Base-by-base conservation (phyloP, 2,113 vertebrate genomes). In the Odobenus rosmarus region DNA sequence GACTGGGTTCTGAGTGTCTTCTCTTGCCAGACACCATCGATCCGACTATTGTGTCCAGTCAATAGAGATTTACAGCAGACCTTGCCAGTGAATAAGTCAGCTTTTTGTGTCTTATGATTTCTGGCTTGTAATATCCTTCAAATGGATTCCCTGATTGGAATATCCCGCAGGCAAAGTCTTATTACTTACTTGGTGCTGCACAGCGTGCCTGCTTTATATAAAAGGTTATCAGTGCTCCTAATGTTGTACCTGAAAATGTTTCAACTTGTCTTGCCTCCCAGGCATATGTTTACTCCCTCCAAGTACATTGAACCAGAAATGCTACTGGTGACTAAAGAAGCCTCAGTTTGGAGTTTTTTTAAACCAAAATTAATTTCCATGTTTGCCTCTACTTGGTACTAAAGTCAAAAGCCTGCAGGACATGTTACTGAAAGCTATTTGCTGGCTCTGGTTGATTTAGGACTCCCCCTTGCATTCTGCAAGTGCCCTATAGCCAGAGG, bases 1-100 rank as follows among this genome's bases (percentile, higher is more conserved):
- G 31, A 59, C 57, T 0, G 59, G 36, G 55, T 96, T 97, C 79
- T 59, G 31, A 7, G 86, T 0, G 1, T 55, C 81, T 97, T 96
- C 95, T 97, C 87, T 92, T 88, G n/a, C 93, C 81, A 93, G 92
- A 98, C 93, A n/a, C 26, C 95, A 98, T 96, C 53, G 97, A 98
- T 97, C 87, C 69, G n/a, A 82, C 72, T 81, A 67, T 42, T 87
- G 85, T 97, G 39, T 90, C 92, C 46, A 24, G 95, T 97, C 98
- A 96, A 97, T 97, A 98, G 97, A 97, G 92, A 87, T 96, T 95
- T 95, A 96, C 64, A 19, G 71, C 84, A 93, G 76, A 26, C 39
- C 62, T 92, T 85, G 62, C 92, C 72, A 2, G 76, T 26, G 46
- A 96, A 49, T 7, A 31, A 86, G 84, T 53, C 88, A 76, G 87